Evolutionary conservation across 2,888 invertebrate species (phyloP).

Genomic region (Drosophila infuscata): DNA sequence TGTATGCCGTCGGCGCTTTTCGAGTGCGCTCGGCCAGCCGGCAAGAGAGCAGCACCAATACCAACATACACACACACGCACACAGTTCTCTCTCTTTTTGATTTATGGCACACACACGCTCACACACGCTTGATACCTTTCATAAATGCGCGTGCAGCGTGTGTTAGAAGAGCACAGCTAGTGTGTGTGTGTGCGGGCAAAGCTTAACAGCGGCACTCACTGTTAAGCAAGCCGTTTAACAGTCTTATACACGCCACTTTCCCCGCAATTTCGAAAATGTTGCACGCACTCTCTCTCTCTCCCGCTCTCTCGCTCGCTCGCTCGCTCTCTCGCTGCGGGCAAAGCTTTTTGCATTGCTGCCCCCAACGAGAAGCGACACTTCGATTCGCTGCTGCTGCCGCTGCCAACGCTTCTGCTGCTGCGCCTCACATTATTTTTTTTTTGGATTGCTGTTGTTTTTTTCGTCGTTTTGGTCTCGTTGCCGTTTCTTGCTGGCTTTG

Average conservation of each 20-base stretch:
- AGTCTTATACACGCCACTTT: conserved; percentile 67
- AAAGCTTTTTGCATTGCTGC: conserved; percentile 40
- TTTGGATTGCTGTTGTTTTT: conserved; percentile 19
- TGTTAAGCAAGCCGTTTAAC: conserved; percentile 39
- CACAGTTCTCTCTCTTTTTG: conserved; percentile 46
- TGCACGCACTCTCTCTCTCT: conserved; percentile 45
- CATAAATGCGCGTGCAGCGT: conserved; percentile 41
- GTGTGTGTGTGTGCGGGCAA: conserved; percentile 7
- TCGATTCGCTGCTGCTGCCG: conserved; percentile 64
- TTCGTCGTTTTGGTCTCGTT: conserved; percentile 28
- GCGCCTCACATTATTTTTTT: conserved; percentile 20
- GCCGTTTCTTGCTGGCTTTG: conserved; percentile 35
- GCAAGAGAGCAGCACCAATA: conserved; percentile 31
- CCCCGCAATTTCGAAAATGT: conserved; percentile 68
- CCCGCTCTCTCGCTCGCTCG: conserved; percentile 20
- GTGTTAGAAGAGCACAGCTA: conserved; percentile 67
- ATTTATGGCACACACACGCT: conserved; percentile 50
- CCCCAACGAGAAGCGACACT: conserved; percentile 62
- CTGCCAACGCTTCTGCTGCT: conserved; percentile 32
- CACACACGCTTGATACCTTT: conserved; percentile 18
- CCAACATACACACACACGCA: conserved; percentile 1
- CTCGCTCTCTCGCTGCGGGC: conserved; percentile 15
- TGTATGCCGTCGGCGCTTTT: conserved; percentile 50
- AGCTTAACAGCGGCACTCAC: conserved; percentile 30
- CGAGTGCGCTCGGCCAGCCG: conserved; percentile 31